A percentile compares a stretch with the other conserved stretches of the same genome.
These are phyloP conservation scores for Vultur gryphus DNA, from an alignment of 2,797 vertebrate genomes.

Conservation along the genomic window DNA sequence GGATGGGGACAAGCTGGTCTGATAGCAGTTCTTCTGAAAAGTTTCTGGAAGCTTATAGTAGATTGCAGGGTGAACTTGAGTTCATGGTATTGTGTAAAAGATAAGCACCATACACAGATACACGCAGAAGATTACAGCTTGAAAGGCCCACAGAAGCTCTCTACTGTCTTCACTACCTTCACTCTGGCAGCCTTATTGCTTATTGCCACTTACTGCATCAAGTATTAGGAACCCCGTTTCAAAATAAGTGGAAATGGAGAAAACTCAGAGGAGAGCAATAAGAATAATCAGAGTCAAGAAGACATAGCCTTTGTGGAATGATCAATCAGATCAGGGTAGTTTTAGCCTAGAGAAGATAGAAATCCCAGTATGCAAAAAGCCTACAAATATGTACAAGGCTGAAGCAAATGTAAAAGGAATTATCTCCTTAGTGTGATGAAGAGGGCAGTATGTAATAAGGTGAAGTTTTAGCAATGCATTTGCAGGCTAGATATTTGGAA, in stretches of 20 bases:
- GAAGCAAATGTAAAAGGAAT: not conserved
- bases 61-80: not conserved
- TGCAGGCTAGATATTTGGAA: not conserved
- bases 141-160: not conserved
- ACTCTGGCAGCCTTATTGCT: not conserved
- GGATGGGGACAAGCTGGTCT: not conserved
- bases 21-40: not conserved
- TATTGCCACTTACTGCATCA: not conserved
- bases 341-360: not conserved
- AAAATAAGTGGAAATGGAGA: not conserved
- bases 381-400: not conserved
- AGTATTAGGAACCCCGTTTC: not conserved
- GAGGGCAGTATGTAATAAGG: not conserved
- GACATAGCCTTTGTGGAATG: not conserved
- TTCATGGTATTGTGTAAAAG: not conserved
- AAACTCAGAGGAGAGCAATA: not conserved
- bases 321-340: not conserved
- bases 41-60: not conserved
- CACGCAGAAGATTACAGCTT: not conserved
- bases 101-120: not conserved
- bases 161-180: not conserved
- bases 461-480: not conserved
- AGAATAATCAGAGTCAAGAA: not conserved
- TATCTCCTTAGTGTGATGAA: not conserved
- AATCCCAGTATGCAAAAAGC: not conserved